These are phyloP conservation scores for Pollicipes pollicipes DNA, from an alignment of 1,140 invertebrate species.

Conservation along the genomic window DNA sequence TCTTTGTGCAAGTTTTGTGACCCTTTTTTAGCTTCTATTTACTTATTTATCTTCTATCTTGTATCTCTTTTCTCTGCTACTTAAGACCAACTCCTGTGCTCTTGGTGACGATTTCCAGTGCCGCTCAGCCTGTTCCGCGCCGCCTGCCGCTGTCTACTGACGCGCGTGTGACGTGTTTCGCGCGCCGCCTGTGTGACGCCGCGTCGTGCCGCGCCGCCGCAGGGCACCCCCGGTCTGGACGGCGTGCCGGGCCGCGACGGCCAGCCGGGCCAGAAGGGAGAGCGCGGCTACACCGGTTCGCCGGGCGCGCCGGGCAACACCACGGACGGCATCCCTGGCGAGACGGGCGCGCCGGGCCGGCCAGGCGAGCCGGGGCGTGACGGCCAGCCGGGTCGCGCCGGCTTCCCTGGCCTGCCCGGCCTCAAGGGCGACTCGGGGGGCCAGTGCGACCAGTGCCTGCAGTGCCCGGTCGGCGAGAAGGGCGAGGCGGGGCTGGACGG, in stretches of 20 bases:
- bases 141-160: no score
- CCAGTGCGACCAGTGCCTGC: conserved; percentile 14
- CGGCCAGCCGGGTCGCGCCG: conserved; percentile 16
- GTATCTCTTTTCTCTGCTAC: no score
- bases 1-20: no score
- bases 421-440: conserved; percentile 19
- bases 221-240: conserved; percentile 25
- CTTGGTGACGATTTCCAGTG: no score
- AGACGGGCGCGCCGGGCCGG: conserved; percentile 12
- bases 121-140: no score
- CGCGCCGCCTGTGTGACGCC: no score
- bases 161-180: no score
- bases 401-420: conserved; percentile 16
- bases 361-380: conserved; percentile 11
- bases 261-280: conserved; percentile 30
- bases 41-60: no score
- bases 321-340: conserved; percentile 25
- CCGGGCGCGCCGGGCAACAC: conserved; percentile 25
- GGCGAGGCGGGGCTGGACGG: conserved; percentile 42
- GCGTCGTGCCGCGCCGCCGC: no score
- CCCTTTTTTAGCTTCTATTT: not conserved
- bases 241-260: conserved; percentile 46
- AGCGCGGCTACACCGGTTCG: conserved; percentile 24
- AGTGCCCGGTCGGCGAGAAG: conserved; percentile 36
- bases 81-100: no score